These are phyloP conservation scores for Periparus ater DNA, from an alignment of 2,797 vertebrate genomes.

Conservation along the genomic window DNA sequence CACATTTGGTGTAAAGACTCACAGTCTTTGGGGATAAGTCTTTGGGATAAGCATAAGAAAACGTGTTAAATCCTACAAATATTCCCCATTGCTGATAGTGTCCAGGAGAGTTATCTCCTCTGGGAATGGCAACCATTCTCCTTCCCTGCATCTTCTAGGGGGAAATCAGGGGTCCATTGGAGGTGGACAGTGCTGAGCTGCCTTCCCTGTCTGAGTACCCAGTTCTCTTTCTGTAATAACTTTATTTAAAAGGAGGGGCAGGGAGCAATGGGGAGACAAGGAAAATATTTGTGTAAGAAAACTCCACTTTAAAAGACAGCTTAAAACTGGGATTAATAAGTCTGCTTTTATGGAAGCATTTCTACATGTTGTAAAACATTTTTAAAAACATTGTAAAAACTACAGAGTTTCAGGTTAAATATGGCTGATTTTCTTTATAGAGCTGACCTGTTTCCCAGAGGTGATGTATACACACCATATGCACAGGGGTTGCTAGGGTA, in stretches of 20 bases:
- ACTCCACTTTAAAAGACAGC: conserved; percentile 63
- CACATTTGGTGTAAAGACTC: background rate
- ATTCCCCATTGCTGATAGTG: background rate
- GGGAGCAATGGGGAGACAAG: conserved; percentile 21
- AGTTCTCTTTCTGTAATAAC: background rate
- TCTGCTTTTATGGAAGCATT: conserved; percentile 71
- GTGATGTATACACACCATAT: conserved; percentile 66
- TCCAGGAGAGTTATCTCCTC: background rate
- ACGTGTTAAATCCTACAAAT: background rate
- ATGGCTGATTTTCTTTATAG: conserved; percentile 69
- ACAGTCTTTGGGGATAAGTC: background rate
- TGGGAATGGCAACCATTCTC: background rate
- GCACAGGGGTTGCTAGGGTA: conserved; percentile 64
- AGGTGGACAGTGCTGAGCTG: background rate
- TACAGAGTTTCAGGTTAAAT: conserved; percentile 65
- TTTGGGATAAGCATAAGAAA: background rate
- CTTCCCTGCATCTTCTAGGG: background rate
- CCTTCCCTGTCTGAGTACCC: background rate
- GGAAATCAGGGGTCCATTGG: accelerated
- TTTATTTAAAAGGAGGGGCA: conserved; percentile 7
- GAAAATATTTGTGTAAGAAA: conserved; percentile 70
- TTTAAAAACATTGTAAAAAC: conserved; percentile 71
- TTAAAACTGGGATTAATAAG: conserved; percentile 73
- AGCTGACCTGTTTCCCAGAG: conserved; percentile 69
- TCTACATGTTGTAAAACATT: conserved; percentile 74